Evolutionary conservation across 2,888 invertebrate species (phyloP).

Genomic region (Bombylius discolor): DNA sequence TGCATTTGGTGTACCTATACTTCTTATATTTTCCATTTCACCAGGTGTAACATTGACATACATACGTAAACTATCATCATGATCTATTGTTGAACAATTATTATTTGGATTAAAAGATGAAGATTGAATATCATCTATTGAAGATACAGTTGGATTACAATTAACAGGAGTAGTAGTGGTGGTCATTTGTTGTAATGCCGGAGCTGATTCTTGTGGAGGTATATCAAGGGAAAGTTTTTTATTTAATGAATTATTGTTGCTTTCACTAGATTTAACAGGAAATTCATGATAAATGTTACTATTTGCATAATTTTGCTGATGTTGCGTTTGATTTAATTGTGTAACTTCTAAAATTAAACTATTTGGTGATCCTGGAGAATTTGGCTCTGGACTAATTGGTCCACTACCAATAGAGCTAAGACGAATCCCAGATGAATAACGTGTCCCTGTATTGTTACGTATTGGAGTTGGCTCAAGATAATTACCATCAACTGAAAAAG

Average conservation of each 20-base stretch:
- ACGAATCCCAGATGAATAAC: conserved; percentile 15
- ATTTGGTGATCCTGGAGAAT: conserved; percentile 41
- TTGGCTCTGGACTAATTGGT: conserved; percentile 24
- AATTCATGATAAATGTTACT: conserved; percentile 47
- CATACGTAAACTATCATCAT: conserved; percentile 25
- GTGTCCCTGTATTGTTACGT: conserved; percentile 16
- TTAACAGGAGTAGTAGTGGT: background rate
- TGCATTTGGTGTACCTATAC: conserved; percentile 4
- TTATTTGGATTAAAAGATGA: background rate
- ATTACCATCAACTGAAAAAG: conserved; percentile 11
- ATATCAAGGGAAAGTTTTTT: conserved; percentile 26
- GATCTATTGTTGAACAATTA: conserved; percentile 6
- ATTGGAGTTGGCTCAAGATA: conserved; percentile 33
- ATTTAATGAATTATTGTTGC: conserved; percentile 38
- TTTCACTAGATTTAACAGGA: conserved; percentile 35
- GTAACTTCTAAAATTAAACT: conserved; percentile 45
- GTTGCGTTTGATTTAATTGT: conserved; percentile 37
- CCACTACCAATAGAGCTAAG: conserved; percentile 25
- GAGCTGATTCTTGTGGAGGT: conserved; percentile 33
- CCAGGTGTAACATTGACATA: conserved; percentile 39
- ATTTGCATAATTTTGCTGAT: conserved; percentile 28
- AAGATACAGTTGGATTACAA: background rate
- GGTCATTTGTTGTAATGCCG: conserved; percentile 15
- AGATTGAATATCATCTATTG: background rate
- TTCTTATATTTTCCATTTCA: conserved; percentile 20